A percentile compares a stretch with the other conserved stretches of the same genome.
phyloP scores from a whole-genome alignment of 2,888 invertebrate species.

The Eretmocerus hayati region DNA sequence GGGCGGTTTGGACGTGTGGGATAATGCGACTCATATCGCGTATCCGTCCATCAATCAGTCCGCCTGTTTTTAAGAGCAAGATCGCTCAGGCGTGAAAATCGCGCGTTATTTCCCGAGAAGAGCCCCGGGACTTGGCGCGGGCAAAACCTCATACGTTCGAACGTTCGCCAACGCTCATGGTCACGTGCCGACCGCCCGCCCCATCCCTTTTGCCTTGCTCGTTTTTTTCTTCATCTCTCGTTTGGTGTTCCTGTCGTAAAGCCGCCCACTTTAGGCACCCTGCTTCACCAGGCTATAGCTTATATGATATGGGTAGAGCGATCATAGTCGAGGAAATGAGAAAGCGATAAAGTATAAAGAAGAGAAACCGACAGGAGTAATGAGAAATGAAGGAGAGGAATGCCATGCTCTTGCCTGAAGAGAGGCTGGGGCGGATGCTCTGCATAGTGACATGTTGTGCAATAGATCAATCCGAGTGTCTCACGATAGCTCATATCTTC shows the following conservation, averaged over 20 bases:
- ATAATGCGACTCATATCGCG: slow-evolving; percentile 34
- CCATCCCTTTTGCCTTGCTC: slow-evolving; percentile 21
- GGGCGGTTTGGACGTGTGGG: too few relatives aligned
- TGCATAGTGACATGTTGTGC: too few relatives aligned
- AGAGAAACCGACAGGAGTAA: slow-evolving; percentile 20
- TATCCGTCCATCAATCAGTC: slow-evolving; percentile 30
- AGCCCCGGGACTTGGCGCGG: neutral
- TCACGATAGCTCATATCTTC: too few relatives aligned
- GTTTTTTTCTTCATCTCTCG: too few relatives aligned
- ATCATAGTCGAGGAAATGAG: slow-evolving; percentile 16
- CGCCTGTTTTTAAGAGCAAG: slow-evolving; percentile 16
- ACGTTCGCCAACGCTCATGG: slow-evolving; percentile 23
- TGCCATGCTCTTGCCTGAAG: too few relatives aligned
- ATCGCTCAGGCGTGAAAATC: slow-evolving; percentile 11
- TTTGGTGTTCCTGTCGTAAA: slow-evolving; percentile 34
- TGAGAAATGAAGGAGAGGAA: neutral
- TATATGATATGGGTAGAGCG: too few relatives aligned
- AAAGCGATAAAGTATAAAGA: slow-evolving; percentile 22
- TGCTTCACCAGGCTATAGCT: slow-evolving; percentile 3
- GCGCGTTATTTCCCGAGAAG: slow-evolving; percentile 6
- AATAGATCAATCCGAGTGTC: too few relatives aligned
- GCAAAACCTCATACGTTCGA: slow-evolving; percentile 9
- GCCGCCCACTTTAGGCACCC: slow-evolving; percentile 42
- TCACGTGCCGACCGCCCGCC: slow-evolving; percentile 36
- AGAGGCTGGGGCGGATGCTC: too few relatives aligned